Percentiles rank a stretch among this genome's conserved stretches.
Conservation (phyloP, 2,888 invertebrate genomes). For the Nasonovia ribisnigri region DNA sequence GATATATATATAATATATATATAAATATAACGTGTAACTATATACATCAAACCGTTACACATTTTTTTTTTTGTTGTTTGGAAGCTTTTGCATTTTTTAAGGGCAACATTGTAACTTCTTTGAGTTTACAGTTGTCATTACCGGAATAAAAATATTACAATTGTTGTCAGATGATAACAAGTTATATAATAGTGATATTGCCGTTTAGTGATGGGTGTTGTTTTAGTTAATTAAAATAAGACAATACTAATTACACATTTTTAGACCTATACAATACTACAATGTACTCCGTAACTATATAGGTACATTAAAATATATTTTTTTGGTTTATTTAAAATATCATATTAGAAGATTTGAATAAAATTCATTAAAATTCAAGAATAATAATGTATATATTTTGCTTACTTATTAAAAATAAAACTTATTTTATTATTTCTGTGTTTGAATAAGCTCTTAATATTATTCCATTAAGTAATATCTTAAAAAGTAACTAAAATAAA, state of each 20-base stretch:
- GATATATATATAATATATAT: background rate
- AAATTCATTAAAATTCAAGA: background rate
- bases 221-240: background rate
- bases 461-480: background rate
- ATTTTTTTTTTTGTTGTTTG: background rate
- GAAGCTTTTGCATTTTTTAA: background rate
- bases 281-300: background rate
- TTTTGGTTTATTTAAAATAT: background rate
- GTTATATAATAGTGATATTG: background rate
- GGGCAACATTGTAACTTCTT: background rate
- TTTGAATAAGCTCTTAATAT: background rate
- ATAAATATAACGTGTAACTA: background rate
- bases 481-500: background rate
- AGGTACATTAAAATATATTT: background rate
- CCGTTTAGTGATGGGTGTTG: background rate
- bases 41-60: background rate
- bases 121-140: background rate
- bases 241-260: too few species aligned
- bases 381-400: background rate
- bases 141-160: background rate
- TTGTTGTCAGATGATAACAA: background rate
- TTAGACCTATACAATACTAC: too few species aligned
- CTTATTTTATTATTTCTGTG: background rate
- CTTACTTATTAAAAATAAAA: background rate
- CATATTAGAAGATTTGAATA: background rate